phyloP scores from a whole-genome alignment of 2,797 vertebrate species.

The Takifugu ocellatus region DNA sequence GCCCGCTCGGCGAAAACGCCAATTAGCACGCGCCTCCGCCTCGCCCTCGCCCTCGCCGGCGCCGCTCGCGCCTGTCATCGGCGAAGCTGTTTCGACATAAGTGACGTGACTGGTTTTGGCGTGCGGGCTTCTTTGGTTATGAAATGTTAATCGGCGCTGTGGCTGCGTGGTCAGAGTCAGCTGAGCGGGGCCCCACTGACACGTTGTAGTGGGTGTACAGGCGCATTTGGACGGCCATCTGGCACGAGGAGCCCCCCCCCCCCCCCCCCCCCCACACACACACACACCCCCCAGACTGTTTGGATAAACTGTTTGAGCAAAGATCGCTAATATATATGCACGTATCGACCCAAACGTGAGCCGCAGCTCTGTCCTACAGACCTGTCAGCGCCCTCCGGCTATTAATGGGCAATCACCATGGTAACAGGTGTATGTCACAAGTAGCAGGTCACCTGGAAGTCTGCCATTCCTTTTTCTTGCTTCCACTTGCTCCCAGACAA shows the following conservation, averaged over 20 bases:
- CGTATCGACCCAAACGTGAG: constrained; percentile 25
- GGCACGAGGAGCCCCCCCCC: constrained; percentile 48
- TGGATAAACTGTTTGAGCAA: constrained; percentile 40
- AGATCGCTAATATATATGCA: constrained; percentile 21
- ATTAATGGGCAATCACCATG: constrained; percentile 75
- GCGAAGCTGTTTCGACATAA: constrained; percentile 33
- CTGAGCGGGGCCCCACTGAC: constrained; percentile 44
- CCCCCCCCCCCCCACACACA: constrained; percentile 18
- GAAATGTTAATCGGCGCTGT: constrained; percentile 35
- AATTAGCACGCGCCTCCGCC: constrained; percentile 13
- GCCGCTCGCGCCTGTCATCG: constrained; percentile 24
- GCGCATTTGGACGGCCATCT: constrained; percentile 71
- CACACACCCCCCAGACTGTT: constrained; percentile 3
- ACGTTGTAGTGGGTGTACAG: constrained; percentile 46
- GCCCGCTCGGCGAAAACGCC: constrained; percentile 1
- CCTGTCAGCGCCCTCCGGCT: constrained; percentile 62
- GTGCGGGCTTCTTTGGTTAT: constrained; percentile 41
- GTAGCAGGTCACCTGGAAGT: constrained; percentile 72
- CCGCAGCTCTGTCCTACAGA: constrained; percentile 49
- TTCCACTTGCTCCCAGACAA: constrained; percentile 11
- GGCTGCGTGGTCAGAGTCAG: constrained; percentile 11
- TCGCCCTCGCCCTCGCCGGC: constrained; percentile 23
- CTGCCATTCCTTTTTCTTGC: constrained; percentile 28
- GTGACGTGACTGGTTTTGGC: constrained; percentile 33
- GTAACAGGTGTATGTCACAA: constrained; percentile 69